A percentile compares a stretch with the other conserved stretches of the same genome.
Evolutionary conservation across 2,888 invertebrate species (phyloP).

Genomic region (Cabera pusaria): DNA sequence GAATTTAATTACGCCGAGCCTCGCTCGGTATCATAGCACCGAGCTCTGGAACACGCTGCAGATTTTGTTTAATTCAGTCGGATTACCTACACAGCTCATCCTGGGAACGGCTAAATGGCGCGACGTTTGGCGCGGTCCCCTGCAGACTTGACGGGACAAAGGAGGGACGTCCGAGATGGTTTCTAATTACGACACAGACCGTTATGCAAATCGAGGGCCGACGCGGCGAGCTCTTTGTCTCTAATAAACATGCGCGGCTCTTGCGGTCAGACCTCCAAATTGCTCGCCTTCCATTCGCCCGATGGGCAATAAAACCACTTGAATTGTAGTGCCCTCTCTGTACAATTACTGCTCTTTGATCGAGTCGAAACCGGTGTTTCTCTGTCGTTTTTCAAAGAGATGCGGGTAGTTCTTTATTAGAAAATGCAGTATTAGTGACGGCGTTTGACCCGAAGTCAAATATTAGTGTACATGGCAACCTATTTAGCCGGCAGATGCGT

Average conservation of each 20-base stretch:
- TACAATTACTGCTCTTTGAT: conserved; percentile 67
- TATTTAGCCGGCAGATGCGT: conserved; percentile 62
- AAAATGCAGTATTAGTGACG: conserved; percentile 22
- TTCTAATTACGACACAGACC: conserved; percentile 81
- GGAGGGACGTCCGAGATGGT: conserved; percentile 78
- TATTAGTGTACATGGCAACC: conserved; percentile 38
- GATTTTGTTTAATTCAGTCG: conserved; percentile 55
- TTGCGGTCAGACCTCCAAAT: conserved; percentile 77
- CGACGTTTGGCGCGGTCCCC: conserved; percentile 67
- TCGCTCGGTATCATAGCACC: conserved; percentile 1
- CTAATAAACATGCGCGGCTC: conserved; percentile 80
- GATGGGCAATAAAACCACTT: conserved; percentile 65
- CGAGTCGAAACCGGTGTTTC: conserved; percentile 41
- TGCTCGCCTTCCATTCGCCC: conserved; percentile 63
- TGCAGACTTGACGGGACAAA: conserved; percentile 71
- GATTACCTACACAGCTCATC: conserved; percentile 61
- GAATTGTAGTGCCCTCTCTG: conserved; percentile 57
- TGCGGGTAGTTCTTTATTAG: conserved; percentile 30
- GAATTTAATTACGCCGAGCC: conserved; percentile 11
- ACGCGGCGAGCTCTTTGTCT: conserved; percentile 69
- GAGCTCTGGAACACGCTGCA: conserved; percentile 40
- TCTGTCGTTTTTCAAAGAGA: conserved; percentile 37
- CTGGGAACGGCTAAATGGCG: conserved; percentile 63
- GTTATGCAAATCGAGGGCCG: conserved; percentile 79
- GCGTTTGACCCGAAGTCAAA: conserved; percentile 21